Percentiles rank a stretch among this genome's conserved stretches.
Evolutionary conservation across 2,888 invertebrate species (phyloP).

Genomic region (Drosophila nigricruria): DNA sequence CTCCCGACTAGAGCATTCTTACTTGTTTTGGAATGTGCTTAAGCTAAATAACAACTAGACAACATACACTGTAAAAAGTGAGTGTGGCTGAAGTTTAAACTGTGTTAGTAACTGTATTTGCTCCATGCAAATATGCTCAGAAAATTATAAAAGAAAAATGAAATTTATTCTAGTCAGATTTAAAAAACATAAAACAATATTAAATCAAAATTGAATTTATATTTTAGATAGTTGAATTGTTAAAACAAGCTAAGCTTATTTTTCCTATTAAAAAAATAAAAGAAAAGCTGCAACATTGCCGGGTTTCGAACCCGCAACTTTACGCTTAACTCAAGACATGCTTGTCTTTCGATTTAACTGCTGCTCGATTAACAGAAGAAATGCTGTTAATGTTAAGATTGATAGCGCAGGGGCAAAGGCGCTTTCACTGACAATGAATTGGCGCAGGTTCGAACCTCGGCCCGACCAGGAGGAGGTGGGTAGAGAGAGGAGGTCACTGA

Average conservation of each 20-base stretch:
- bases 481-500: too few species aligned
- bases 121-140: too few species aligned
- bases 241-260: not conserved
- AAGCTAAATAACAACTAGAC: constrained; percentile 63
- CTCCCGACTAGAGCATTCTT: too few species aligned
- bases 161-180: not conserved
- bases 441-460: not conserved
- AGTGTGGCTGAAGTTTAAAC: not conserved
- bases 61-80: constrained; percentile 39
- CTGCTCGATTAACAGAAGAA: too few species aligned
- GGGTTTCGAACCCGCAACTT: not conserved
- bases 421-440: too few species aligned
- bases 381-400: too few species aligned
- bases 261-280: not conserved
- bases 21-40: constrained; percentile 74
- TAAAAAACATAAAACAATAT: too few species aligned
- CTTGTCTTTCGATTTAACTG: not conserved
- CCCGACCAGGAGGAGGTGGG: not conserved
- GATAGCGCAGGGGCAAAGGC: not conserved
- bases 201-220: too few species aligned
- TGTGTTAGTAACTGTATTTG: not conserved
- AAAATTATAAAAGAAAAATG: not conserved
- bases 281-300: rapidly evolving
- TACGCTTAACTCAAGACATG: not conserved
- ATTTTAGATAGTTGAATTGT: not conserved